Conservation (phyloP, 2,113 vertebrate genomes). For the Neolamprologus falcicula region DNA sequence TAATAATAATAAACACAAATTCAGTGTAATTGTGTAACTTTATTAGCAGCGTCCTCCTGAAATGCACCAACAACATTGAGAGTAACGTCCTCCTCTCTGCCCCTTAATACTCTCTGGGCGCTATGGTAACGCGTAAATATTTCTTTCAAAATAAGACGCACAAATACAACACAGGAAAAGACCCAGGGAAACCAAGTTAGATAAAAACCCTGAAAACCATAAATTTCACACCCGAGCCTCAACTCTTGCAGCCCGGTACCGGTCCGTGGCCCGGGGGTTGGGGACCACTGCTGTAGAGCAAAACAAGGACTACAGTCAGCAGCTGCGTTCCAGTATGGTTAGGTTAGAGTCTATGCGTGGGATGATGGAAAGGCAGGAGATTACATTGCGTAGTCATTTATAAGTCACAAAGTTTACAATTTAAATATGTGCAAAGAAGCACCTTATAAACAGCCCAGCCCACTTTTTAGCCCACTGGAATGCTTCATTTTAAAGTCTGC, state of each 20-base stretch:
- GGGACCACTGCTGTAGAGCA: neutral
- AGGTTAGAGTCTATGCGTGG: neutral
- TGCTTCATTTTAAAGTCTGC: neutral
- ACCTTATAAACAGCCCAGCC: neutral
- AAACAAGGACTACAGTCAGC: neutral
- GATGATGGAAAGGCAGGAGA: neutral
- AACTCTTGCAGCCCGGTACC: neutral
- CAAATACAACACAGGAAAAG: neutral
- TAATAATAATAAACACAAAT: neutral
- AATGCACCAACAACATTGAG: fast-evolving
- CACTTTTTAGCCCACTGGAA: neutral
- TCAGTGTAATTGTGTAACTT: neutral
- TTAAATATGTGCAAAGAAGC: neutral
- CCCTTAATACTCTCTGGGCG: neutral
- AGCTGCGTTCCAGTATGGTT: neutral
- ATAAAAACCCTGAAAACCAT: neutral
- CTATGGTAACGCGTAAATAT: neutral
- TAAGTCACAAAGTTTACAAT: neutral
- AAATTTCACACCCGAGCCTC: neutral
- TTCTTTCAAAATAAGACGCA: neutral
- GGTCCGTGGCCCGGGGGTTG: fast-evolving
- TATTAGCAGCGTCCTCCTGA: neutral
- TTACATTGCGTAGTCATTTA: neutral
- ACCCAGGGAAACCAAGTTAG: fast-evolving
- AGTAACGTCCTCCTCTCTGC: neutral